Conservation (phyloP, 2,888 invertebrate genomes). For the Scaptodrosophila latifasciaeformis region DNA sequence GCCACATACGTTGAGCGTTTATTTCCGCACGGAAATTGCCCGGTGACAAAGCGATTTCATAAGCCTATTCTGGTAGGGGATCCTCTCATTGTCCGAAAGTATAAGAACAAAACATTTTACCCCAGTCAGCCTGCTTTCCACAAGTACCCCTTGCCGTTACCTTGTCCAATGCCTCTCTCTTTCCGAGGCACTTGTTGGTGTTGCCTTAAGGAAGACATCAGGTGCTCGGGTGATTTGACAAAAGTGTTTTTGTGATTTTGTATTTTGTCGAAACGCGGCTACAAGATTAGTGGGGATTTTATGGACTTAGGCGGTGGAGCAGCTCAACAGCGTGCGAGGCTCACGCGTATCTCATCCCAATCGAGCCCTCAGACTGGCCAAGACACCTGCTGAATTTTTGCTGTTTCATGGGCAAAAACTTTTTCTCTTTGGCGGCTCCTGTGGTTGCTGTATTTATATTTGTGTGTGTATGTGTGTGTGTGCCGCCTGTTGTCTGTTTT, state of each 20-base stretch:
- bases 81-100: no score
- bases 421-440: conserved; percentile 26
- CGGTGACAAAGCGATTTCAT: conserved; percentile 59
- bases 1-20: conserved; percentile 32
- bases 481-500: conserved; percentile 57
- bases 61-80: no score
- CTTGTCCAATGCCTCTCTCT: no score
- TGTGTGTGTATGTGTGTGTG: no score
- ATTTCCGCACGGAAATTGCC: conserved; percentile 56
- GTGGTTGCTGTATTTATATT: no score
- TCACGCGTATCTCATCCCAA: conserved; percentile 9
- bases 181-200: conserved; percentile 26
- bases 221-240: conserved; percentile 71
- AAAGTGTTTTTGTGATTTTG: conserved; percentile 63
- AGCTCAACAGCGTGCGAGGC: conserved; percentile 56
- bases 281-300: conserved; percentile 65
- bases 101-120: conserved; percentile 44
- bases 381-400: conserved; percentile 53
- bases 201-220: conserved; percentile 60
- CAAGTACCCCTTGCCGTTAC: not conserved
- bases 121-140: not conserved
- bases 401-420: conserved; percentile 56
- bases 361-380: not conserved
- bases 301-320: conserved; percentile 55
- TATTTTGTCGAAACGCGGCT: conserved; percentile 56